Conservation (phyloP, 2,888 invertebrate species). For the Yponomeuta malinellus region DNA sequence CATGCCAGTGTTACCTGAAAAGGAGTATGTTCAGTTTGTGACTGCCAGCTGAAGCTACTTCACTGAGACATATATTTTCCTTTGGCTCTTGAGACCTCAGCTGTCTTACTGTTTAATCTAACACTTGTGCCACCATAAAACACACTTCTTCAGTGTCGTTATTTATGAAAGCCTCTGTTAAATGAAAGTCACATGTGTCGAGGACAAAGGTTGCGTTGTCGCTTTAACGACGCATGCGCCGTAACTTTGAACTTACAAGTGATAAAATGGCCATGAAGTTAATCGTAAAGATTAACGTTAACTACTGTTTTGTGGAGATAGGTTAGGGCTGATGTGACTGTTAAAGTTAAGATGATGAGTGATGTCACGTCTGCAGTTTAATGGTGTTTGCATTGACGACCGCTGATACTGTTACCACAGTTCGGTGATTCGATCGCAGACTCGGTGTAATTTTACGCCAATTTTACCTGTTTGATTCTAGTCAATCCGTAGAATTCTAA, state of each 20-base stretch:
- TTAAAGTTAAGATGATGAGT: neutral
- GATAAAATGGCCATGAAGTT: conserved; percentile 67
- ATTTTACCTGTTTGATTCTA: too few species aligned
- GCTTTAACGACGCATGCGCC: conserved; percentile 38
- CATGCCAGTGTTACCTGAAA: too few species aligned
- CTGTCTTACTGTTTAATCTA: neutral
- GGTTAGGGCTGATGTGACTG: conserved; percentile 36
- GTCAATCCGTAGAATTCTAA: too few species aligned
- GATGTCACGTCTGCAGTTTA: neutral
- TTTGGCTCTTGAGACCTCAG: conserved; percentile 31
- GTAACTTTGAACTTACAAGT: conserved; percentile 66
- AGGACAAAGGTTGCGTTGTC: conserved; percentile 52
- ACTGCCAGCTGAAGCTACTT: too few species aligned
- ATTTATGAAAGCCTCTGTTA: conserved; percentile 26
- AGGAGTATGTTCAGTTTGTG: too few species aligned
- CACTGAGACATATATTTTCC: conserved; percentile 32
- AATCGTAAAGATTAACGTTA: conserved; percentile 60
- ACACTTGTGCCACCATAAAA: neutral
- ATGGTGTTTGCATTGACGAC: neutral
- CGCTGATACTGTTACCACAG: too few species aligned
- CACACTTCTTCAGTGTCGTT: neutral
- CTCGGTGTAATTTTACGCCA: too few species aligned
- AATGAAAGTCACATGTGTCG: conserved; percentile 55
- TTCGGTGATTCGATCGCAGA: too few species aligned
- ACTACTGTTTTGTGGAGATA: conserved; percentile 38